Conservation (phyloP, 2,797 vertebrate species). For the Eulemur rubriventer region DNA sequence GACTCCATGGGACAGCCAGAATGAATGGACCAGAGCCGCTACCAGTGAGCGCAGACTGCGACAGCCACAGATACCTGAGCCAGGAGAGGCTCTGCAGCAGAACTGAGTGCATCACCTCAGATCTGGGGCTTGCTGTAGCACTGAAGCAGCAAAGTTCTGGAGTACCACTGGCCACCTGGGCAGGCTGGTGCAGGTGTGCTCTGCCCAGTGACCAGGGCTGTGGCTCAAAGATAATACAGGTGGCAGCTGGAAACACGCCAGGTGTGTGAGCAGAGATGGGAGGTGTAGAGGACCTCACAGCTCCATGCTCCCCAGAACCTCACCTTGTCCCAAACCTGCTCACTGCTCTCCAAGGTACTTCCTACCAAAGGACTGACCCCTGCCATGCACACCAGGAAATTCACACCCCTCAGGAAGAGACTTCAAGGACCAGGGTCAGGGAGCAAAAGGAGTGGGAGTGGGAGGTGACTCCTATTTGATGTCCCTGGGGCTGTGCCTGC, state of each 20-base stretch:
- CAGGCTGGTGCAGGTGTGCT: not conserved
- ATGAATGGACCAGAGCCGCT: not conserved
- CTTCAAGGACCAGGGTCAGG: not conserved
- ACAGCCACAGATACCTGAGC: not conserved
- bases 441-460: not conserved
- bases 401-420: conserved; percentile 83
- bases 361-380: conserved; percentile 91
- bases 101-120: not conserved
- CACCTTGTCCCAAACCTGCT: conserved; percentile 91
- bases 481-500: not conserved
- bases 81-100: not conserved
- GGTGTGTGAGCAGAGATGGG: not conserved
- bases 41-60: not conserved
- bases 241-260: not conserved
- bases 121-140: not conserved
- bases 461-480: not conserved
- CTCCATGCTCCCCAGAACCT: not conserved
- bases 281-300: not conserved
- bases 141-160: not conserved
- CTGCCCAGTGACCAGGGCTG: not conserved
- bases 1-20: not conserved
- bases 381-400: conserved; percentile 91
- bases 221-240: not conserved
- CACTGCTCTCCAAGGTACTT: conserved; percentile 88
- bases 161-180: not conserved